phyloP scores from a whole-genome alignment of 2,113 vertebrate species.

The Girardinichthys multiradiatus region DNA sequence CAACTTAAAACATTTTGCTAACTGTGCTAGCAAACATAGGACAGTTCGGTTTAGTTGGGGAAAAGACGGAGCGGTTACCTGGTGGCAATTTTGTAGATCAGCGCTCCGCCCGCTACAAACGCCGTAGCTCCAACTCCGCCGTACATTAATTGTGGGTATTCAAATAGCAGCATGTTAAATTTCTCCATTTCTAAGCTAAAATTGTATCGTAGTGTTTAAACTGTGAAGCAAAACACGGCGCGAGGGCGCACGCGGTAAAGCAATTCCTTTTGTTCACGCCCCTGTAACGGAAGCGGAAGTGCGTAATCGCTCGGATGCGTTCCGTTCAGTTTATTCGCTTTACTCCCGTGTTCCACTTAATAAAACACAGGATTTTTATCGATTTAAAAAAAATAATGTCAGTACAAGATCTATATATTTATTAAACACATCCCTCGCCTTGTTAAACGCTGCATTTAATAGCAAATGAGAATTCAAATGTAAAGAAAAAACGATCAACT shows the following conservation, averaged over 20 bases:
- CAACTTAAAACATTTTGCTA: fast-evolving
- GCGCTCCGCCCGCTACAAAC: constrained; percentile 84
- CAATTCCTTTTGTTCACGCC: constrained; percentile 43
- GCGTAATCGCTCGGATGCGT: constrained; percentile 24
- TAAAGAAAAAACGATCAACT: no score
- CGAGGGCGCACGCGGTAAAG: constrained; percentile 52
- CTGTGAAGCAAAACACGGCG: not conserved
- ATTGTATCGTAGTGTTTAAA: not conserved
- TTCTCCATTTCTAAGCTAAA: constrained; percentile 78
- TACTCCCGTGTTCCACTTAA: not conserved
- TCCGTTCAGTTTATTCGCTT: not conserved
- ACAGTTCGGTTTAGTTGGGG: not conserved
- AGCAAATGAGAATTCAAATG: no score
- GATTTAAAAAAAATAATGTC: no score
- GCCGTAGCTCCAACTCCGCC: constrained; percentile 86
- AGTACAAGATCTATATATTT: no score
- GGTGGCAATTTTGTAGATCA: constrained; percentile 85
- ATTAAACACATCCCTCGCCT: no score
- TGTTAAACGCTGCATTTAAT: no score
- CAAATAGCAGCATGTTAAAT: constrained; percentile 75
- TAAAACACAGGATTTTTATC: not conserved
- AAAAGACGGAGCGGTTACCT: constrained; percentile 75
- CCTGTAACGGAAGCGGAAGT: constrained; percentile 62
- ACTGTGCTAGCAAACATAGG: not conserved
- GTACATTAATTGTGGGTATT: constrained; percentile 81